A percentile compares a stretch with the other conserved stretches of the same genome.
phyloP scores from a whole-genome alignment of 1,140 invertebrate genomes.

The Scaptomyza pallida region DNA sequence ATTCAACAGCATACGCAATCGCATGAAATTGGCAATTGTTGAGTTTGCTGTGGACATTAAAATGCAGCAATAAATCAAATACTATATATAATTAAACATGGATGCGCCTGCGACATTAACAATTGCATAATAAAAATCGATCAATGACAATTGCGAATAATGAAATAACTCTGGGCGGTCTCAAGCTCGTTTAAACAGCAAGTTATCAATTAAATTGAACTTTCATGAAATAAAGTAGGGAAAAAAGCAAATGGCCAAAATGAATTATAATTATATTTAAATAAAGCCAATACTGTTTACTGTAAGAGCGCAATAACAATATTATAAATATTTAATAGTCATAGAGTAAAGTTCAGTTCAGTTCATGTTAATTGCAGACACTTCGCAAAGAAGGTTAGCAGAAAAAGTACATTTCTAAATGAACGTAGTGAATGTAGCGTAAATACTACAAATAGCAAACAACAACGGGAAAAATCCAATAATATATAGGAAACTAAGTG shows the following conservation, averaged over 20 bases:
- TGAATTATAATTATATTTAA: constrained; percentile 48
- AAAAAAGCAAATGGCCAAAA: constrained; percentile 58
- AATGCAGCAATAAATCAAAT: constrained; percentile 48
- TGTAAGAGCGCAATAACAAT: constrained; percentile 68
- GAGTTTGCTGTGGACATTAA: constrained; percentile 26
- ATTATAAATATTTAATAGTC: constrained; percentile 44
- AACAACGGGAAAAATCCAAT: neutral
- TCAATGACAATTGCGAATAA: constrained; percentile 13
- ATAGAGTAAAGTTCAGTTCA: constrained; percentile 31
- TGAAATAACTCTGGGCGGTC: constrained; percentile 2
- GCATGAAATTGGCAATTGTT: neutral
- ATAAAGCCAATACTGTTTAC: constrained; percentile 53
- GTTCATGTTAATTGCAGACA: constrained; percentile 48
- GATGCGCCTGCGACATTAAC: neutral
- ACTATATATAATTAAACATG: constrained; percentile 21
- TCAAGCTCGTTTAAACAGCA: constrained; percentile 1
- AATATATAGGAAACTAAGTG: constrained; percentile 43
- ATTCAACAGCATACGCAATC: neutral
- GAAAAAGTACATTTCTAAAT: constrained; percentile 70
- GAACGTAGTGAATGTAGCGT: constrained; percentile 63
- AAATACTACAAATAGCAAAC: constrained; percentile 11
- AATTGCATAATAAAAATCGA: constrained; percentile 25
- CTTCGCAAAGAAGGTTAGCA: constrained; percentile 40
- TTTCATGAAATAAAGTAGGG: constrained; percentile 19
- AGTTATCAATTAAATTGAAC: constrained; percentile 54